A percentile compares a stretch with the other conserved stretches of the same genome.
phyloP scores from a whole-genome alignment of 2,113 vertebrate species.

The Taxidea taxus region DNA sequence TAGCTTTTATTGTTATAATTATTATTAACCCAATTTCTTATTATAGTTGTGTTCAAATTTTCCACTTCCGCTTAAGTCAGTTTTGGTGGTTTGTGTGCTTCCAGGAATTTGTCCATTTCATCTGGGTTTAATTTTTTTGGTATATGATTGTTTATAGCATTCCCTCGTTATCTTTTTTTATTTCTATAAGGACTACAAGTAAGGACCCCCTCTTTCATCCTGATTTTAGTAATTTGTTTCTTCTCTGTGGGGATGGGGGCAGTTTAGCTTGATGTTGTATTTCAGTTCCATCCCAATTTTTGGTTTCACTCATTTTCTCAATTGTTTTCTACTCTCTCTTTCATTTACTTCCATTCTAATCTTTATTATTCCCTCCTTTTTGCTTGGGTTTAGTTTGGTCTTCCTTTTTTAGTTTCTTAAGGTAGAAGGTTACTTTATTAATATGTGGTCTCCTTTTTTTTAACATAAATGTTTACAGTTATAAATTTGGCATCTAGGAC shows the following conservation, averaged over 20 bases:
- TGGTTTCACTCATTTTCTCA: neutral
- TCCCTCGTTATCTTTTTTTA: neutral
- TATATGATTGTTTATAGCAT: neutral
- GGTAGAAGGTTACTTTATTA: neutral
- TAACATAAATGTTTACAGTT: neutral
- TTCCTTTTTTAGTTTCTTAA: slow-evolving; percentile 36
- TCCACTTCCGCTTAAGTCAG: neutral
- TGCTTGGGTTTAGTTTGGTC: neutral
- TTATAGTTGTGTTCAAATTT: neutral
- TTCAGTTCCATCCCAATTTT: neutral
- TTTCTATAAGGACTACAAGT: neutral
- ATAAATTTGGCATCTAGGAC: neutral
- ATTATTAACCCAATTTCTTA: neutral
- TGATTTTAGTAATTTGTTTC: neutral
- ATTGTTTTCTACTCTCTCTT: slow-evolving; percentile 6
- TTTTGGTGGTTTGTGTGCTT: neutral
- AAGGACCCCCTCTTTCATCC: neutral
- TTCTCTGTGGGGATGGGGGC: too few relatives aligned
- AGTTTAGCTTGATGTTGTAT: neutral
- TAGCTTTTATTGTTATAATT: neutral
- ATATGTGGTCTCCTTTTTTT: neutral
- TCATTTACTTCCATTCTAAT: neutral
- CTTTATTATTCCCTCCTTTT: neutral
- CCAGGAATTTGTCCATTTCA: neutral
- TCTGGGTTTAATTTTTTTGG: slow-evolving; percentile 13